Base-by-base conservation (phyloP, 2,888 invertebrate genomes). In the Leptogaster cylindrica region DNA sequence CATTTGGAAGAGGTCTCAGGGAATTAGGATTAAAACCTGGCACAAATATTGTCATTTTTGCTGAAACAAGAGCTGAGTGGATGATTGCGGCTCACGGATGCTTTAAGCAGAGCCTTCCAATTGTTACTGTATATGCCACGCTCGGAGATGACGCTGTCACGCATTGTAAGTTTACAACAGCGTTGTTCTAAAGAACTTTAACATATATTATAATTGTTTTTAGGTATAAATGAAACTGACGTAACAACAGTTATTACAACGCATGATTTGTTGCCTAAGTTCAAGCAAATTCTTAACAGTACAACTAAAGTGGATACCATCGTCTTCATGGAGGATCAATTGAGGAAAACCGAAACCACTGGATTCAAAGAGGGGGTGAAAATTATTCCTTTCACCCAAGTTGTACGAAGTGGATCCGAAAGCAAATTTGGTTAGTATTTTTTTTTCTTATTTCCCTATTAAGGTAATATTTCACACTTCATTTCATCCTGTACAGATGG, bases 21-120 rank as follows among this genome's bases (percentile, higher is more conserved):
- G 89, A 88, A 75, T 81, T 93, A 33, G 95, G 95, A 25, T 87
- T 91, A 75, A 80, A 83, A 73, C 88, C 91, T 6, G 85, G 85
- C 7, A 82, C 87, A 70, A 93, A 92, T 79, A 85, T 98, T 73
- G 95, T 93, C 65, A 89, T 99, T 76, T 98, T 97, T 84, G 96
- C 97, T 0, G 99, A 99, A 83, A 99, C 98, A 0, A 85, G 97
- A 73, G 93, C 93, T 51, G 98, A 99, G 83, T 99, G 99, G 99
- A 91, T 98, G 89, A 84, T 97, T 55, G 92, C 95, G 0, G 96
- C 97, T 1, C 93, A 97, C 77, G 97, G 95, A 64, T 92, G 96
- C 81, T 96, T 99, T 84, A 94, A 93, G 79, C 93, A 92, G 82
- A 95, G 92, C 79, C 90, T 95, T 77, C 91, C 94, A 85, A 92